These are phyloP conservation scores for Epinephelus lanceolatus DNA, from an alignment of 2,113 vertebrate genomes.

Conservation along the genomic window DNA sequence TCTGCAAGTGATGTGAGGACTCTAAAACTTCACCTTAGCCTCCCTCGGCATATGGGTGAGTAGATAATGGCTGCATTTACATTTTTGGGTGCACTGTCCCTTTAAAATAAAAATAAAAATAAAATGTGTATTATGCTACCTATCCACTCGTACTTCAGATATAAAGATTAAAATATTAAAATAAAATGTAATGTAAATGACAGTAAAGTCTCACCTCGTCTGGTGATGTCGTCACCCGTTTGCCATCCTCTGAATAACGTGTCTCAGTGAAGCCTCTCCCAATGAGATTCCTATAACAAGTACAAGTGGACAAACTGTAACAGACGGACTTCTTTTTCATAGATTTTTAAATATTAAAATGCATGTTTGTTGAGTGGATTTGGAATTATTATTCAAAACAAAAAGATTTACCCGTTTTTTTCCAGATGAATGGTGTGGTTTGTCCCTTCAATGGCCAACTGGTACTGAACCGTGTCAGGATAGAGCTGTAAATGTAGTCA, in stretches of 20 bases:
- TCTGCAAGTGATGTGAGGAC: no score
- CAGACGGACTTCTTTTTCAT: neutral
- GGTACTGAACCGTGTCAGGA: slow-evolving; percentile 80
- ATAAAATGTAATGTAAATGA: neutral
- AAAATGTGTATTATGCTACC: no score
- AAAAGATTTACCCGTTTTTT: slow-evolving; percentile 80
- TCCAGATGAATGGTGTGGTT: slow-evolving; percentile 81
- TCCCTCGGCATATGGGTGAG: no score
- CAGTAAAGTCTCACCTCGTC: slow-evolving; percentile 77
- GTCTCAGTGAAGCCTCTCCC: slow-evolving; percentile 87
- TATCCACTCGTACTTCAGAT: no score
- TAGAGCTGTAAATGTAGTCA: slow-evolving; percentile 61
- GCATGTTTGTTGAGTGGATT: neutral
- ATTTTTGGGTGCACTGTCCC: no score
- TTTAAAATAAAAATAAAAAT: no score
- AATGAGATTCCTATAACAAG: slow-evolving; percentile 84
- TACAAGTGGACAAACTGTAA: neutral
- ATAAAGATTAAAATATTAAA: no score
- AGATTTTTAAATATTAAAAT: neutral
- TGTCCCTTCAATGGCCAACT: slow-evolving; percentile 79
- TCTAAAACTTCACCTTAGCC: no score
- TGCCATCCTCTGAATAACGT: slow-evolving; percentile 82
- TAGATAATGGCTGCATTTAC: no score
- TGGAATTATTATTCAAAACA: neutral
- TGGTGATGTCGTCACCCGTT: slow-evolving; percentile 76